Conservation (phyloP, 2,113 vertebrate species). For the Tretioscincus oriximinensis region DNA sequence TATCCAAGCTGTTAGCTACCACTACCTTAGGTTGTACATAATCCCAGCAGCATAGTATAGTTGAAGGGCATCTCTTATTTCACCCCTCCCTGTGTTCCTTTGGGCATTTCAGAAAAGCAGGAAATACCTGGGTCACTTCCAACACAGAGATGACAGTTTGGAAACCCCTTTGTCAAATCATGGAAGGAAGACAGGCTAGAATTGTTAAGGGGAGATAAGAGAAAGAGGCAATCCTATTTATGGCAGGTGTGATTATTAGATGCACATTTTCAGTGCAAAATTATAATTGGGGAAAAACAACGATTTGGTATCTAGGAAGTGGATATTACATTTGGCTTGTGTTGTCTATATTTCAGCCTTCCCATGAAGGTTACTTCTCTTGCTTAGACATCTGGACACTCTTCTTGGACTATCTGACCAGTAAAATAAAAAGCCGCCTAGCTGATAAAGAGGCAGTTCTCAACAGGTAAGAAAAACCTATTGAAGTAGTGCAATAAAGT, state of each 20-base stretch:
- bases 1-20: too few relatives aligned
- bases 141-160: not conserved
- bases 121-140: not conserved
- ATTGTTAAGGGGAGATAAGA: too few relatives aligned
- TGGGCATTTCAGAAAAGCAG: too few relatives aligned
- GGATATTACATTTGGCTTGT: not conserved
- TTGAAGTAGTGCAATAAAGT: not conserved
- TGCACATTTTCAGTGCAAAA: too few relatives aligned
- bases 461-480: constrained; percentile 73
- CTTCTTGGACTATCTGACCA: constrained; percentile 96
- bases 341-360: constrained; percentile 79
- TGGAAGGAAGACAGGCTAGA: too few relatives aligned
- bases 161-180: too few relatives aligned
- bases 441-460: constrained; percentile 93
- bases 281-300: too few relatives aligned
- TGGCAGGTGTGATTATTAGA: not conserved
- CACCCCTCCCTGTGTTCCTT: too few relatives aligned
- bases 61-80: too few relatives aligned
- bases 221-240: not conserved
- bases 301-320: not conserved
- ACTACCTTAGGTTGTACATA: too few relatives aligned
- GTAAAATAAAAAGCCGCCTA: constrained; percentile 93
- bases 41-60: too few relatives aligned
- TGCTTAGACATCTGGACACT: constrained; percentile 98
- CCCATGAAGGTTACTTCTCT: constrained; percentile 96